Conservation (phyloP, 2,888 invertebrate species). For the Tipula lateralis region DNA sequence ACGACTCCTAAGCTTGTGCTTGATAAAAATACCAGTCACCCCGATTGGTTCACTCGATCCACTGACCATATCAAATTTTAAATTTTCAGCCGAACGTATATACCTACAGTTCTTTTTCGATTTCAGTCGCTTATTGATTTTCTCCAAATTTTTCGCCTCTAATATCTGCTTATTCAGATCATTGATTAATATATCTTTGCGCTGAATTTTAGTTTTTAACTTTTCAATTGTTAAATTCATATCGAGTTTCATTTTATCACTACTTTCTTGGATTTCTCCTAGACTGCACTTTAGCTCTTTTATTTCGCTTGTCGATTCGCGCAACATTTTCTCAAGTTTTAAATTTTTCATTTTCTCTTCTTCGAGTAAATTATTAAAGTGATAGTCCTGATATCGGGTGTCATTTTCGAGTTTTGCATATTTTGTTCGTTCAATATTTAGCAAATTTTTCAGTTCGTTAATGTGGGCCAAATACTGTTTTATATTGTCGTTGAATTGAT, state of each 20-base stretch:
- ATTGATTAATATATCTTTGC: slow-evolving; percentile 15
- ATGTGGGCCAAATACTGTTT: background rate
- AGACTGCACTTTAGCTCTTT: background rate
- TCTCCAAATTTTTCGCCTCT: slow-evolving; percentile 25
- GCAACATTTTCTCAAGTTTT: background rate
- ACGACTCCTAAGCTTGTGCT: background rate
- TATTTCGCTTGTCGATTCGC: background rate
- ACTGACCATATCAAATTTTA: background rate
- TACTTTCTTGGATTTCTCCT: background rate
- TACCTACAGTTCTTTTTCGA: background rate
- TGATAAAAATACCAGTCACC: slow-evolving; percentile 26
- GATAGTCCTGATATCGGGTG: background rate
- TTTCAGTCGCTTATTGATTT: slow-evolving; percentile 6
- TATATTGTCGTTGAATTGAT: background rate
- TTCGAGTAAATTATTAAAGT: background rate
- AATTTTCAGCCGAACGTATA: background rate
- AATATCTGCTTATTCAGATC: background rate
- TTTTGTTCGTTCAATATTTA: background rate
- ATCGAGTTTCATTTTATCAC: slow-evolving; percentile 12
- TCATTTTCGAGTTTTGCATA: background rate
- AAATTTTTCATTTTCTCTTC: slow-evolving; percentile 25
- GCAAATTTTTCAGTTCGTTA: background rate
- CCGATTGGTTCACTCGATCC: background rate
- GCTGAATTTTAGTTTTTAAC: background rate
- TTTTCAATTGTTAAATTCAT: background rate